These are phyloP conservation scores for Bilobella aurantiaca DNA, from an alignment of 1,140 invertebrate species.

Conservation along the genomic window DNA sequence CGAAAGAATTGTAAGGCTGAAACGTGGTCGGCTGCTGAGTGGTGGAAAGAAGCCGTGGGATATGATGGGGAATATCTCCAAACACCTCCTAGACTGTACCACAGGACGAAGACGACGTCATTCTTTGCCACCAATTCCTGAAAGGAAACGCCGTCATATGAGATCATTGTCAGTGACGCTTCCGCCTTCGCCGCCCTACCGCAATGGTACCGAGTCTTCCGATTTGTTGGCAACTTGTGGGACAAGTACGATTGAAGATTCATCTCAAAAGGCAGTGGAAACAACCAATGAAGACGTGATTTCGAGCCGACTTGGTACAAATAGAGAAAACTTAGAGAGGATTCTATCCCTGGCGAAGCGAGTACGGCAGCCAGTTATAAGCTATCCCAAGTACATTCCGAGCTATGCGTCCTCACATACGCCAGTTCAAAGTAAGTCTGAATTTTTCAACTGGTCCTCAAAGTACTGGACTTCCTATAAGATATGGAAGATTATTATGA, in stretches of 20 bases:
- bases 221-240: slow-evolving; percentile 18
- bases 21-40: slow-evolving; percentile 4
- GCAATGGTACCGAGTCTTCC: background rate
- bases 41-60: slow-evolving; percentile 23
- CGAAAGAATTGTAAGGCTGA: slow-evolving; percentile 21
- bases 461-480: background rate
- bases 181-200: background rate
- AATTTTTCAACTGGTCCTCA: background rate
- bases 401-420: slow-evolving; percentile 17
- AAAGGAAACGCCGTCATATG: slow-evolving; percentile 12
- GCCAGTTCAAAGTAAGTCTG: background rate
- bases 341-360: background rate
- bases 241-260: slow-evolving; percentile 14
- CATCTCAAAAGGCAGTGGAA: background rate
- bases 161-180: slow-evolving; percentile 13
- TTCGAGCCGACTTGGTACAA: slow-evolving; percentile 5
- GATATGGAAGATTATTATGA: background rate
- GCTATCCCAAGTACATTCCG: slow-evolving; percentile 30
- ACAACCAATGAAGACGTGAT: background rate
- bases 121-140: background rate
- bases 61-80: background rate
- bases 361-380: slow-evolving; percentile 13
- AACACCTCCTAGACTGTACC: background rate
- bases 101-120: background rate
- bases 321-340: background rate